A percentile compares a stretch with the other conserved stretches of the same genome.
Evolutionary conservation across 2,888 invertebrate species (phyloP).

Genomic region (Lasioglossum pauxillum): DNA sequence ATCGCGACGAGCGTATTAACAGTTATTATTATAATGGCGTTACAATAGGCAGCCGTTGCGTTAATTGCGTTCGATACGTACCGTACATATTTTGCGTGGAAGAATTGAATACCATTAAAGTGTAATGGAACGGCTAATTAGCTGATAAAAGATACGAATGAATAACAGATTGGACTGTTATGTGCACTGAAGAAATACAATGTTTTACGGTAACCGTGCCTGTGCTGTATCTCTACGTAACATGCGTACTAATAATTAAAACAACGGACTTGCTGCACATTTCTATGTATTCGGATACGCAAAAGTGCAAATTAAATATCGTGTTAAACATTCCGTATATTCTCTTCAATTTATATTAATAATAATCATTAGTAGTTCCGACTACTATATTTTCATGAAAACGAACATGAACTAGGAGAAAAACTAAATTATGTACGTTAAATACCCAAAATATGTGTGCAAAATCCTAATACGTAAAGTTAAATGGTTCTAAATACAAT

Average conservation of each 20-base stretch:
- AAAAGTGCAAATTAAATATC: neutral
- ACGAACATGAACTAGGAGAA: neutral
- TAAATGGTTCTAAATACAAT: neutral
- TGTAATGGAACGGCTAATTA: slow-evolving; percentile 71
- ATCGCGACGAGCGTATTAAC: slow-evolving; percentile 69
- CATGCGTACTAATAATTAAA: neutral
- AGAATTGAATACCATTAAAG: slow-evolving; percentile 72
- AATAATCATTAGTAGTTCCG: neutral
- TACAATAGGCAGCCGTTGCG: slow-evolving; percentile 67
- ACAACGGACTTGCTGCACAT: neutral
- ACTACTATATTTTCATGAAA: too few species aligned
- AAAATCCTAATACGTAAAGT: neutral
- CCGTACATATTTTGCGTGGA: slow-evolving; percentile 59
- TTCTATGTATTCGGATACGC: neutral
- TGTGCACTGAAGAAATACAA: slow-evolving; percentile 37
- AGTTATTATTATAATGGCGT: slow-evolving; percentile 73
- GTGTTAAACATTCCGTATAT: neutral
- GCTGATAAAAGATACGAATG: slow-evolving; percentile 67
- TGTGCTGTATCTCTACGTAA: neutral
- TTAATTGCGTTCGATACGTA: slow-evolving; percentile 63
- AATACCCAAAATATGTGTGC: neutral
- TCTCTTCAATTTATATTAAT: neutral
- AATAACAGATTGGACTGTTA: slow-evolving; percentile 55
- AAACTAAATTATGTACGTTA: neutral
- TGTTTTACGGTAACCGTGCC: slow-evolving; percentile 3